Evolutionary conservation across 2,113 vertebrate genomes (phyloP), one percentile per base, ranked within the genome.

Genomic region (Numenius arquata): DNA sequence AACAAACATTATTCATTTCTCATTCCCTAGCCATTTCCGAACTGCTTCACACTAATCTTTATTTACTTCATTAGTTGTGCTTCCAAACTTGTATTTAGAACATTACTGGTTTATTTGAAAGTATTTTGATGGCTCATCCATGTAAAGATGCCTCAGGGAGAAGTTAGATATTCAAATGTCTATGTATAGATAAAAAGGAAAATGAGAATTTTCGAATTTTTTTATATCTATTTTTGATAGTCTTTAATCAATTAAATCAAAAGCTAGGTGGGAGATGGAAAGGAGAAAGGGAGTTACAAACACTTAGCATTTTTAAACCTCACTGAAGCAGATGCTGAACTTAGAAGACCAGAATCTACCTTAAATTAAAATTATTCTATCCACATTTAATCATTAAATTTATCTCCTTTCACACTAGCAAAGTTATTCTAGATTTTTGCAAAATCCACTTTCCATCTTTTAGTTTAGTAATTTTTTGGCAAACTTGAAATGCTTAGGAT

Each of bases 171-270:
- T 79, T 93, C 81, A 96, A 79, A 91, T 73, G 19, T 48, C 61
- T 82, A 36, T 19, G 15, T 72, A 25, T 27, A 79, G 77, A 72
- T 85, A 58, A 75, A 94, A 94, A 89, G 15, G 48, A 95, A 93
- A 53, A 48, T 30, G 40, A 89, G 13, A 32, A 53, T 68, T 85
- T 85, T 48, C 6, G 47, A 23, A 16, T 79, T 85, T 92, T 94
- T 92, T 79, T n/a, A 61, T 79, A 58, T 50, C 26, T 87, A 40
- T 82, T 94, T 95, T 88, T 90, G 17, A 73, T 85, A 12, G 5
- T 47, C 62, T 95, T 93, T 93, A 59, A 88, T 91, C n/a, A 70
- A 56, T 92, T 86, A 96, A 92, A 32, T 66, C 50, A 79, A 68
- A 88, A 58, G 15, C 63, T 65, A 90, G 58, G 63, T 93, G 82